Evolutionary conservation across 2,888 invertebrate genomes (phyloP), one percentile per base, ranked within the genome.

Genomic region (Isoperla grammatica): DNA sequence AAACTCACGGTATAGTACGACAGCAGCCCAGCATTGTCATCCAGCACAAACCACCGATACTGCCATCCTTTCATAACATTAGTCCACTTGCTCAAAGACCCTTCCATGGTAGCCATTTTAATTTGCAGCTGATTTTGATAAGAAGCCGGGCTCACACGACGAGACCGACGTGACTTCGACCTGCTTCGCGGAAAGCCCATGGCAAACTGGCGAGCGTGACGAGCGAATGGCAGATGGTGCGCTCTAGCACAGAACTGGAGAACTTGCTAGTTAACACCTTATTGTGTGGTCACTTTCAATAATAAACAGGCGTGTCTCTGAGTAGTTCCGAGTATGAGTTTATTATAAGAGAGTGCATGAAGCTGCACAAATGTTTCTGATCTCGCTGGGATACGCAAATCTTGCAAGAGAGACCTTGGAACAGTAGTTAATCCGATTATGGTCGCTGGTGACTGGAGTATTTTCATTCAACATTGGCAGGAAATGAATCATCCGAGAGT

Each of bases 51-150:
- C 95, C 97, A 99, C 68, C 98, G 85, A 79, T 96, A 97, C 77
- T 99, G 98, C 97, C 98, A 99, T 67, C 98, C 98, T 75, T 92
- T 94, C 84, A 95, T 92, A 72, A 96, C 92, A 81, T 95, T 96
- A 67, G 95, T 96, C 95, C 95, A 95, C 81, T 95, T 95, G 78
- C 92, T 93, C 64, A 95, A 78, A 63, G 93, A 90, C 71, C 95
- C 95, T 79, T 95, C 95, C 90, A 94, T 92, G 77, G 83, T 74
- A 69, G 78, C 74, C 75, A 77, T 77, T 19, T 55, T 49, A 23
- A 49, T 49, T 15, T 22, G 35, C 29, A 49, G 29, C n/a, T 49
- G 49, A 29, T 29, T 29, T 15, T 49, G 49, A 22, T 22, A 6
- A 15, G 22, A 15, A 29, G 23, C 48, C 39, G 53, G 53, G 37